These are phyloP conservation scores for Rhagoletis zephyria DNA, from an alignment of 1,140 invertebrate genomes.

Conservation along the genomic window DNA sequence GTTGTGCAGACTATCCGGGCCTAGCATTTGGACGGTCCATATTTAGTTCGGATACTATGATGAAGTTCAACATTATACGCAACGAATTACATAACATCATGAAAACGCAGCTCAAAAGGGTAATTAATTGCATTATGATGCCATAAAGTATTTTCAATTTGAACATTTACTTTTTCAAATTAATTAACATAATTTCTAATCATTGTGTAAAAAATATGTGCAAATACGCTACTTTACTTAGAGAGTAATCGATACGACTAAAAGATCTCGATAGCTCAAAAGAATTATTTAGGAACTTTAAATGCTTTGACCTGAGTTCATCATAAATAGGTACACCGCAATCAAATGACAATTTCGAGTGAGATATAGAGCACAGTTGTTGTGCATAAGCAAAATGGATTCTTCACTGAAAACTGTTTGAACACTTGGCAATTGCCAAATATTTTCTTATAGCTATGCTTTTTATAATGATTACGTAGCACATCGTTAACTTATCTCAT, in stretches of 20 bases:
- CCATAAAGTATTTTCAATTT: neutral
- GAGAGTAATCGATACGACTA: no score
- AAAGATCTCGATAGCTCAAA: no score
- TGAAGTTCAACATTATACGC: slow-evolving; percentile 96
- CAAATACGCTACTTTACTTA: neutral
- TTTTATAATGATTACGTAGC: no score
- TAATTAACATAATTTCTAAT: slow-evolving; percentile 2
- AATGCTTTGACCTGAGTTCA: no score
- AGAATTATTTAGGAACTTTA: no score
- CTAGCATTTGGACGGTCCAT: slow-evolving; percentile 91
- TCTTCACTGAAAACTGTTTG: no score
- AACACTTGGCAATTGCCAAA: neutral
- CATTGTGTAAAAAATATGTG: slow-evolving; percentile 12
- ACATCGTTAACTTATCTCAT: neutral
- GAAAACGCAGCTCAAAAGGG: slow-evolving; percentile 95
- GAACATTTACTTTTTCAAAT: neutral
- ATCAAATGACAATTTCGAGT: no score
- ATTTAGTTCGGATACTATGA: slow-evolving; percentile 96
- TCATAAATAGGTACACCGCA: no score
- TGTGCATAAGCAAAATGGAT: no score
- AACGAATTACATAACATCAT: slow-evolving; percentile 98
- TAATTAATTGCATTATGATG: slow-evolving; percentile 75
- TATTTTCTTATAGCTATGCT: no score
- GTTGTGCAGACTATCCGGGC: slow-evolving; percentile 92
- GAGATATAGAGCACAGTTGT: no score